Percentiles rank a stretch among this genome's conserved stretches.
These are phyloP conservation scores for Polyommatus icarus DNA, from an alignment of 2,888 invertebrate genomes.

Conservation along the genomic window DNA sequence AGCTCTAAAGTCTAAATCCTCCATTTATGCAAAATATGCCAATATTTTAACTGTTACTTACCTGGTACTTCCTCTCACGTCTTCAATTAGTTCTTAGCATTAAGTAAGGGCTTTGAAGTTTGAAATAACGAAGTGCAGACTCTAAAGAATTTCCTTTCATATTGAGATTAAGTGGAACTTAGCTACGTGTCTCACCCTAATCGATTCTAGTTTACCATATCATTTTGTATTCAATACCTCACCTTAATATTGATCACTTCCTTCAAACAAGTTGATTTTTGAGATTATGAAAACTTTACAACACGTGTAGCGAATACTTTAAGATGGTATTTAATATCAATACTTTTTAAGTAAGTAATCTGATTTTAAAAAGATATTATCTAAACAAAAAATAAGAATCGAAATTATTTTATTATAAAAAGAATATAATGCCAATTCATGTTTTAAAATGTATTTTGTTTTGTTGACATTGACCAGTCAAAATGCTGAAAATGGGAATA, in stretches of 20 bases:
- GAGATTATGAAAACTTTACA: neutral
- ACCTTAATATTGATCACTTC: neutral
- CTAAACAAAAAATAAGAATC: no score
- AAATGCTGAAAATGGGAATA: no score
- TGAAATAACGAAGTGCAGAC: neutral
- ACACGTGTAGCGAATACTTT: neutral
- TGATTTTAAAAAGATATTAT: no score
- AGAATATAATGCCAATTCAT: no score
- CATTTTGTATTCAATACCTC: slow-evolving; percentile 10
- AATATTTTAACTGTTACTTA: no score
- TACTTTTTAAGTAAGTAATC: no score
- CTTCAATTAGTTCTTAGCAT: neutral
- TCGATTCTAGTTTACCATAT: slow-evolving; percentile 22
- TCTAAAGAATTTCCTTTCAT: neutral
- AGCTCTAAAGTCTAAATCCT: no score
- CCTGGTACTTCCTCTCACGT: neutral
- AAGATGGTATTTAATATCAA: no score
- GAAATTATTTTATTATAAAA: no score
- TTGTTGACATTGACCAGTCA: no score
- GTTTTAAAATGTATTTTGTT: no score
- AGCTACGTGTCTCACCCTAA: neutral
- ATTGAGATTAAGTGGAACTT: neutral
- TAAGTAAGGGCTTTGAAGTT: neutral
- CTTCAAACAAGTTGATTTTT: slow-evolving; percentile 1
- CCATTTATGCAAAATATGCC: no score